Evolutionary conservation across 2,113 vertebrate genomes (phyloP).

Genomic region (Rhynchopsitta pachyrhyncha): DNA sequence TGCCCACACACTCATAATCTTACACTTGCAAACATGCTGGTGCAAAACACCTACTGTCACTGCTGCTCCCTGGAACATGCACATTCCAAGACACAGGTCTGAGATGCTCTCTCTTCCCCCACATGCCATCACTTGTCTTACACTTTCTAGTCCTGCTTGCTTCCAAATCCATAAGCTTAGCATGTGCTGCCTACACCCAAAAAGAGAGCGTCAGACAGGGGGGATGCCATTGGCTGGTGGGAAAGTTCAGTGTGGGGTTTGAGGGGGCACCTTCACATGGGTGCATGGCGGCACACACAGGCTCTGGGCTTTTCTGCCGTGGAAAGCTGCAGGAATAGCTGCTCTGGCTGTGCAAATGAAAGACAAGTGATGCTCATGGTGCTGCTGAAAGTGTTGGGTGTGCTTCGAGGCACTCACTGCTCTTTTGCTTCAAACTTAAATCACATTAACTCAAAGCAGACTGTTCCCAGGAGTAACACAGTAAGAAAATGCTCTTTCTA

Average conservation of each 20-base stretch:
- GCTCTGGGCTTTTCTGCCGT: background rate
- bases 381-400: background rate
- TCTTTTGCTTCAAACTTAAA: background rate
- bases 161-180: background rate
- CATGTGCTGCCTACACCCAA: fast-evolving
- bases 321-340: background rate
- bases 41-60: background rate
- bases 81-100: background rate
- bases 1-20: fast-evolving
- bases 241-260: fast-evolving
- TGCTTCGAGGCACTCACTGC: background rate
- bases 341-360: background rate
- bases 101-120: background rate
- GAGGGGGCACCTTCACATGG: background rate
- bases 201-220: background rate
- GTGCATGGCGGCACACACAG: background rate
- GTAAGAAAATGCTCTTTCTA: background rate
- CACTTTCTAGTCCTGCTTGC: background rate
- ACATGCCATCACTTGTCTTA: background rate
- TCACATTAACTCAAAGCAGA: background rate
- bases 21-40: fast-evolving
- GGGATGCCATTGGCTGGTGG: background rate
- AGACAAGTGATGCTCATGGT: fast-evolving
- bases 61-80: background rate
- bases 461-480: background rate